These are phyloP conservation scores for Lemur catta DNA, from an alignment of 2,797 vertebrate species.

Conservation along the genomic window DNA sequence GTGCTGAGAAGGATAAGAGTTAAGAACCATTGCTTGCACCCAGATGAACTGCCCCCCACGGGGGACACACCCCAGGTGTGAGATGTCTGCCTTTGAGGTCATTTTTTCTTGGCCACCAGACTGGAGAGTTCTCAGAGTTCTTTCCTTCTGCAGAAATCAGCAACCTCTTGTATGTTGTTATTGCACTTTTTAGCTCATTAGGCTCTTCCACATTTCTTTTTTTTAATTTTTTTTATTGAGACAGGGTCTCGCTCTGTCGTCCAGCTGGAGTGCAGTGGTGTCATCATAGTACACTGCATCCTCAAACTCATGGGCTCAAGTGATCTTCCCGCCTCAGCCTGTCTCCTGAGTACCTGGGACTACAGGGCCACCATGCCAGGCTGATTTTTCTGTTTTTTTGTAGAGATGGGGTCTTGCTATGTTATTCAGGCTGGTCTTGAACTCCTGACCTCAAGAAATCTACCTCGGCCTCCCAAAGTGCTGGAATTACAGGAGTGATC, in stretches of 20 bases:
- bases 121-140: neutral
- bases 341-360: neutral
- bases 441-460: neutral
- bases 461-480: neutral
- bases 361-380: neutral
- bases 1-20: neutral
- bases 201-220: neutral
- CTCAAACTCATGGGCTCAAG: neutral
- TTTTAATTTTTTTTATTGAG: neutral
- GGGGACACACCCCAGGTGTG: neutral
- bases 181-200: neutral
- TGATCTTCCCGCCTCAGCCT: neutral
- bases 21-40: neutral
- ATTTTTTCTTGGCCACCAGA: neutral
- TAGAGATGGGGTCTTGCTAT: neutral
- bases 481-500: neutral
- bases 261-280: neutral
- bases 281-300: neutral
- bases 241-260: neutral
- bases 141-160: neutral
- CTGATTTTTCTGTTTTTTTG: neutral
- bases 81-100: neutral
- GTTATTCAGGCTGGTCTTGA: neutral
- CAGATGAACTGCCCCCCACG: accelerated
- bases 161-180: neutral